phyloP scores from a whole-genome alignment of 2,113 vertebrate genomes.

The Phalacrocorax brasilianus region DNA sequence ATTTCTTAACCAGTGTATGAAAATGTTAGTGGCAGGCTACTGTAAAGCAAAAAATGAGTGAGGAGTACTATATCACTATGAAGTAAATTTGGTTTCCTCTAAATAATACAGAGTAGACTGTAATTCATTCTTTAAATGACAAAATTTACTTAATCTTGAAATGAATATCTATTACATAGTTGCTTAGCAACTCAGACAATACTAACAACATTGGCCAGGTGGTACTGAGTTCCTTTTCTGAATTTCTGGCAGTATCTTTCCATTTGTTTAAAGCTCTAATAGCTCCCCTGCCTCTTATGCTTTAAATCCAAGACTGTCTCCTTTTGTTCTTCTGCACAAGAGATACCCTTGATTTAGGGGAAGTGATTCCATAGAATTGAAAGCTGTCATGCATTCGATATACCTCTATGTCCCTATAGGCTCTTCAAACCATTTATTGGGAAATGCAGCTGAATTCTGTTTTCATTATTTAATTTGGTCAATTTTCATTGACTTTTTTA shows the following conservation, averaged over 20 bases:
- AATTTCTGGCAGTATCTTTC: not conserved
- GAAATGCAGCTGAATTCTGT: not conserved
- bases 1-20: not conserved
- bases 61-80: not conserved
- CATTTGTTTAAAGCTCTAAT: not conserved
- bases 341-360: not conserved
- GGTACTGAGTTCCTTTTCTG: not conserved
- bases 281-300: not conserved
- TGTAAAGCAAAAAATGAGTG: not conserved
- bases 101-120: not conserved
- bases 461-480: not conserved
- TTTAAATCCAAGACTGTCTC: not conserved
- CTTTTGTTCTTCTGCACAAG: not conserved
- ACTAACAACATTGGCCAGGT: not conserved
- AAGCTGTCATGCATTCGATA: not conserved
- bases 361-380: not conserved
- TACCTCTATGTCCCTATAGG: not conserved
- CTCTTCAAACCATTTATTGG: not conserved
- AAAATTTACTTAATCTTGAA: slow-evolving; percentile 2
- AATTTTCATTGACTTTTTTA: not conserved
- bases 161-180: not conserved
- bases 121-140: slow-evolving; percentile 8
- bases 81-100: not conserved
- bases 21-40: not conserved
- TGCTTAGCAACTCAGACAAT: slow-evolving; percentile 46